phyloP scores from a whole-genome alignment of 37 sponge, comb jelly and placozoan species.

The Spongilla lacustris region DNA sequence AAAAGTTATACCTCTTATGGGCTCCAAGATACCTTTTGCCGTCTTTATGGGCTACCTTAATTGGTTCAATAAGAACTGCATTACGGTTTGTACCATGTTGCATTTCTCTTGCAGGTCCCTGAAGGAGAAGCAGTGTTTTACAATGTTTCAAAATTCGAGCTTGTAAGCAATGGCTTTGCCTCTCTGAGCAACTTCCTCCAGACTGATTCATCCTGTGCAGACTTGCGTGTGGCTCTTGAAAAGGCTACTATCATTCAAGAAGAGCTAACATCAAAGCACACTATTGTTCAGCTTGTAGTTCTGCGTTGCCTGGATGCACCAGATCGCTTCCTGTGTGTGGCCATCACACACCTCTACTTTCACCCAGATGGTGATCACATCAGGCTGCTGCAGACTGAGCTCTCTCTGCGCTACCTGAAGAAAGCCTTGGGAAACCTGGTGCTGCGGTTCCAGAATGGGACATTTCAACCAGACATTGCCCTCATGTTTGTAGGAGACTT shows the following conservation, averaged over 20 bases:
- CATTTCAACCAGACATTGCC: conserved; percentile 4
- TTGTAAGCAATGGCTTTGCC: conserved; percentile 19
- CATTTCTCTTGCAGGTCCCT: conserved; percentile 45
- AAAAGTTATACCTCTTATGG: too few relatives aligned
- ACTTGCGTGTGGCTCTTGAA: conserved; percentile 17
- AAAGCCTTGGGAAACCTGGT: conserved; percentile 22
- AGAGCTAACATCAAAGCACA: conserved; percentile 46
- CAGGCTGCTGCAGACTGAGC: conserved; percentile 77
- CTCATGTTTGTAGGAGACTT: too few relatives aligned
- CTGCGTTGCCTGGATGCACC: conserved; percentile 16
- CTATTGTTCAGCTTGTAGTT: conserved; percentile 41
- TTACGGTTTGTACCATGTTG: not conserved
- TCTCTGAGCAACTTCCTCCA: conserved; percentile 56
- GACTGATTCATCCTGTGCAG: conserved; percentile 22
- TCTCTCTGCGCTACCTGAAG: conserved; percentile 31
- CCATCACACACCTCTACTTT: conserved; percentile 86
- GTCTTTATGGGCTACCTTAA: too few relatives aligned
- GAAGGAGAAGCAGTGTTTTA: conserved; percentile 86
- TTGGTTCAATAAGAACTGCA: too few relatives aligned
- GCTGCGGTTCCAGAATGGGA: not conserved
- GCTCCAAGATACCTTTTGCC: too few relatives aligned
- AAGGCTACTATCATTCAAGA: conserved; percentile 15
- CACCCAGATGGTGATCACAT: conserved; percentile 74
- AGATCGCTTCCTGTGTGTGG: conserved; percentile 35
- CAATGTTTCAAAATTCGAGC: conserved; percentile 51